Conservation (phyloP, 2,113 vertebrate species). For the Phaetusa simplex region DNA sequence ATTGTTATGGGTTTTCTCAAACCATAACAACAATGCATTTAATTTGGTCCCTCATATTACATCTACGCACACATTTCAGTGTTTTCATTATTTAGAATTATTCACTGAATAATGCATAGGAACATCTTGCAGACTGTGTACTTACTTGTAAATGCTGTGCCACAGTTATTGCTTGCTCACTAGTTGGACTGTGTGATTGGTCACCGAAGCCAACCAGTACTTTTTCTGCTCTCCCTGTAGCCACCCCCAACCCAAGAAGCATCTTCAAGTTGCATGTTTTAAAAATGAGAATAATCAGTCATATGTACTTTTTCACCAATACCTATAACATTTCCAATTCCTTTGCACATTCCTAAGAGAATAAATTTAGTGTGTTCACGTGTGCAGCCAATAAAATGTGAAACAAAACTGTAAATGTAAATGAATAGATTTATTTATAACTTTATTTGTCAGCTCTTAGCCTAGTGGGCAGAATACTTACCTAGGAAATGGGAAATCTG, state of each 20-base stretch:
- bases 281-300: not conserved
- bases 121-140: not conserved
- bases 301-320: not conserved
- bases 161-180: not conserved
- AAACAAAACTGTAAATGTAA: not conserved
- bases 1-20: too few relatives aligned
- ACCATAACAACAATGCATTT: not conserved
- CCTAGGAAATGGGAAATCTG: not conserved
- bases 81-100: not conserved
- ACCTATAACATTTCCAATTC: not conserved
- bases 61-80: not conserved
- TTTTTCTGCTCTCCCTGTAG: not conserved
- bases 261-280: not conserved
- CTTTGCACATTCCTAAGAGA: not conserved
- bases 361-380: not conserved
- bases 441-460: not conserved
- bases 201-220: not conserved
- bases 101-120: not conserved
- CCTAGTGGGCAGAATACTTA: not conserved
- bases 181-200: not conserved
- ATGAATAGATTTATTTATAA: too few relatives aligned
- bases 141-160: not conserved
- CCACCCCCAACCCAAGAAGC: not conserved
- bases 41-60: not conserved
- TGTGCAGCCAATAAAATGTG: not conserved